Evolutionary conservation across 2,113 vertebrate species (phyloP).

Genomic region (Hippocampus abdominalis): DNA sequence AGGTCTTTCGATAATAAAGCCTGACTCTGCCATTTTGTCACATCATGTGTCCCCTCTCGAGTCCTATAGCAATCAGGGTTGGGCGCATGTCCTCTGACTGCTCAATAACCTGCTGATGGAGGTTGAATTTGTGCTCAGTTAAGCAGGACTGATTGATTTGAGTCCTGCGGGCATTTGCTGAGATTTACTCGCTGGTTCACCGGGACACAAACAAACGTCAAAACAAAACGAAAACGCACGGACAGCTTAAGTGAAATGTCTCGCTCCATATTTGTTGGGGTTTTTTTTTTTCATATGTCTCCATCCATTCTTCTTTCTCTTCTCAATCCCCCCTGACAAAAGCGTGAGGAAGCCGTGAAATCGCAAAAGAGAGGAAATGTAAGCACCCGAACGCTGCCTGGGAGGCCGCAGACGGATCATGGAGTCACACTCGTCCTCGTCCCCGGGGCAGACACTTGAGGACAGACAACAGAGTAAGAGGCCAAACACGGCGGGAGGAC

Average conservation of each 20-base stretch:
- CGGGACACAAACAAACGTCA: background rate
- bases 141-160: conserved; percentile 47
- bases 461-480: conserved; percentile 25
- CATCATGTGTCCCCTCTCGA: background rate
- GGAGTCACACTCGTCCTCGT: conserved; percentile 34
- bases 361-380: conserved; percentile 27
- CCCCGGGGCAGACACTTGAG: conserved; percentile 33
- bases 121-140: conserved; percentile 38
- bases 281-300: conserved; percentile 6
- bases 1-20: background rate
- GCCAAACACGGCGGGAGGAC: conserved; percentile 30
- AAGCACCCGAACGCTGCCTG: conserved; percentile 14
- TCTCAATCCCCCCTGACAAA: conserved; percentile 35
- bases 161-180: conserved; percentile 3
- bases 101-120: conserved; percentile 39
- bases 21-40: background rate
- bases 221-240: background rate
- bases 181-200: conserved; percentile 6
- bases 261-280: background rate
- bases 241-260: background rate
- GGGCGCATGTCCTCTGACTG: conserved; percentile 6
- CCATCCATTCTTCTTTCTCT: conserved; percentile 19
- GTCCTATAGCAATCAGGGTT: background rate
- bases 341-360: conserved; percentile 39
- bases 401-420: conserved; percentile 27